Base-by-base conservation (phyloP, 1,140 invertebrate genomes). In the Hirudo medicinalis region DNA sequence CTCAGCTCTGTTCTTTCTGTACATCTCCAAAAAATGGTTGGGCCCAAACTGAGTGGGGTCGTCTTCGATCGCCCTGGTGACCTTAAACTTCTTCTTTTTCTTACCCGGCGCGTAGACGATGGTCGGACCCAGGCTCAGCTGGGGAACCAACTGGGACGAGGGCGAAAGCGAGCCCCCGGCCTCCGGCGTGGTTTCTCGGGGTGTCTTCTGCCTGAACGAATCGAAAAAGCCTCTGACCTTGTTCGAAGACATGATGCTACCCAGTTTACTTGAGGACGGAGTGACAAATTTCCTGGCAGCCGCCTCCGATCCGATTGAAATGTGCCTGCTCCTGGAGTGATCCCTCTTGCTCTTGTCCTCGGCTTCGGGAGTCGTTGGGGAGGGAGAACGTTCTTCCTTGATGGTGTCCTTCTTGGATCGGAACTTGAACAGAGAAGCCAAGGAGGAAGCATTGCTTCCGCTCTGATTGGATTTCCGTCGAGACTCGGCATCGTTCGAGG, bases 361-460 rank as follows among this genome's bases (percentile, higher is more conserved):
- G 15, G 49, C 32, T 5, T 25, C 32, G 2, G 15, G 36, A 25
- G 17, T 49, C 40, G 32, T 53, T 0, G 69, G 69, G 19, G 69
- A 70, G 22, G 69, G 69, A 54, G 32, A 49, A n/a, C 43, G 43
- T 22, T 70, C 69, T 49, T 70, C 69, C 53, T 53, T 36, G 3
- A 70, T 70, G n/a, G 22, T 70, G 53, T 70, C 69, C 43, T 70
- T 70, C 53, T 70, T 70, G 43, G 69, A 70, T 70, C 69, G 40
- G 25, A 70, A 70, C 53, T 53, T 36, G 29, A 70, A 70, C 36
- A 70, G 53, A n/a, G 69, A 27, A 13, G 25, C 22, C 19, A 49
- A 43, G 22, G 57, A 32, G 19, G 22, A 25, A 17, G 43, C 43
- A 13, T 49, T 49, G 43, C 43, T 49, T 17, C 43, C 43, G 22